Evolutionary conservation across 2,888 invertebrate genomes (phyloP).

Genomic region (Lamellibrachia columna): DNA sequence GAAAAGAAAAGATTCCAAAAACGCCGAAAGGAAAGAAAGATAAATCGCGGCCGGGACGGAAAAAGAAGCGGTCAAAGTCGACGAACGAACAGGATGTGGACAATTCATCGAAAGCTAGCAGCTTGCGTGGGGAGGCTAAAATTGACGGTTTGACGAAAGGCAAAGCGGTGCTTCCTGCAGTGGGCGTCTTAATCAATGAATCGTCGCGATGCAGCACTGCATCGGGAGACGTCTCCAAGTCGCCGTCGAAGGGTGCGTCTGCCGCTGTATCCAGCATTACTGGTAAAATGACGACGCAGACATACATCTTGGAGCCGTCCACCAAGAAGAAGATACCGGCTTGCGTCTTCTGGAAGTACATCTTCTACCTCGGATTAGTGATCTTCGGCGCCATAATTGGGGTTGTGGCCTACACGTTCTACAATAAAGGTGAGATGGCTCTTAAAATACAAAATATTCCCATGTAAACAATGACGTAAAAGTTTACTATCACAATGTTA

Average conservation of each 20-base stretch:
- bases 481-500: too few relatives aligned
- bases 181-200: neutral
- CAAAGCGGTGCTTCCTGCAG: neutral
- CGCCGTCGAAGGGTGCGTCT: neutral
- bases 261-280: neutral
- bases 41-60: neutral
- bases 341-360: conserved; percentile 21
- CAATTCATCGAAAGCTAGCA: neutral
- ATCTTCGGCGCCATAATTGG: conserved; percentile 25
- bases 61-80: neutral
- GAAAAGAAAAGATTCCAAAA: neutral
- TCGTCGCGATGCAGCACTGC: neutral
- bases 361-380: conserved; percentile 14
- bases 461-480: too few relatives aligned
- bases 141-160: neutral
- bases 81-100: neutral
- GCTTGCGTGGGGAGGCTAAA: neutral
- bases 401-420: conserved; percentile 22
- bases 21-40: neutral
- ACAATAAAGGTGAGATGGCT: conserved; percentile 19
- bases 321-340: neutral
- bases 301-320: neutral
- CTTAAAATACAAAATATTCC: neutral
- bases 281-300: neutral
- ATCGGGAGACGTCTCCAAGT: neutral